These are phyloP conservation scores for Orthosia gracilis DNA, from an alignment of 2,888 invertebrate genomes.

Conservation along the genomic window DNA sequence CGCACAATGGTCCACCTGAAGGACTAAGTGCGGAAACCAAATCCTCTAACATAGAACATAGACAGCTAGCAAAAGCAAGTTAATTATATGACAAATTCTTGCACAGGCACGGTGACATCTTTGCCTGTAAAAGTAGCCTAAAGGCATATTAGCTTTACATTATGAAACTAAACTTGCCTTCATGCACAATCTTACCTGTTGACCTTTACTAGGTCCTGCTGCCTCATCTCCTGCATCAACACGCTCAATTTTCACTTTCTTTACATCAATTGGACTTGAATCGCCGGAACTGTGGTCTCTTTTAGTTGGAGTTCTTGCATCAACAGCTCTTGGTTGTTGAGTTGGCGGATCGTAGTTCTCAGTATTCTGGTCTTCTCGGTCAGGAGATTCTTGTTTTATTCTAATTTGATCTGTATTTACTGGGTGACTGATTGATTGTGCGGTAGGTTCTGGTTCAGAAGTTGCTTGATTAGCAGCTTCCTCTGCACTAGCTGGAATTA, in stretches of 20 bases:
- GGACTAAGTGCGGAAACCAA: too few relatives aligned
- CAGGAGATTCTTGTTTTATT: not conserved
- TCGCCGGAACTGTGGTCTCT: constrained; percentile 68
- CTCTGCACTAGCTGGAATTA: constrained; percentile 33
- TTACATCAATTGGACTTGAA: constrained; percentile 62
- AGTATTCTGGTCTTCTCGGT: not conserved
- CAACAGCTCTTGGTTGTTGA: constrained; percentile 19
- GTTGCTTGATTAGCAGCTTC: constrained; percentile 13
- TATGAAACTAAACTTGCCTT: not conserved
- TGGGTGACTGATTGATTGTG: not conserved
- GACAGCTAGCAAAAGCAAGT: too few relatives aligned
- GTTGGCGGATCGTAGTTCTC: constrained; percentile 30
- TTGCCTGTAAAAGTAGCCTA: not conserved
- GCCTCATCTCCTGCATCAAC: constrained; percentile 27
- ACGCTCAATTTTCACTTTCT: constrained; percentile 75
- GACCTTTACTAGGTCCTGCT: constrained; percentile 75
- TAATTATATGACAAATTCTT: too few relatives aligned
- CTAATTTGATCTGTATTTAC: not conserved
- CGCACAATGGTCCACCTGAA: too few relatives aligned
- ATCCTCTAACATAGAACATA: too few relatives aligned
- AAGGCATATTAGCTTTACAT: not conserved
- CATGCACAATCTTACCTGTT: constrained; percentile 57
- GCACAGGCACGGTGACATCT: too few relatives aligned
- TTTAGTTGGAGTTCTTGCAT: constrained; percentile 66
- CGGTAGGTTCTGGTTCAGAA: not conserved